These are phyloP conservation scores for Galaxea fascicularis DNA, from an alignment of 92 coral and sea anemone genomes.

Conservation along the genomic window DNA sequence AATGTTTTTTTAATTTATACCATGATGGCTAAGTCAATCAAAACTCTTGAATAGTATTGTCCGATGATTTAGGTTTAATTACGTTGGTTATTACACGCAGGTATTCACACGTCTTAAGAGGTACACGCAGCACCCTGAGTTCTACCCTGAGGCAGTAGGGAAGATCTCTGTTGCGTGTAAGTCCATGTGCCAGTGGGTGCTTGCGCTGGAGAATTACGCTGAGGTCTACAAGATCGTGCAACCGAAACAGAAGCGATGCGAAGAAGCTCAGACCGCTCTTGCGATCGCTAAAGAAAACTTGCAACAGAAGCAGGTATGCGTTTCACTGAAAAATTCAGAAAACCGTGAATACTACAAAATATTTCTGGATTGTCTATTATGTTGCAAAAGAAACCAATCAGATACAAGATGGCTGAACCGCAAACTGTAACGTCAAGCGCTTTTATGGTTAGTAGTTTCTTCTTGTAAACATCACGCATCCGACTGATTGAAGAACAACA, in stretches of 20 bases:
- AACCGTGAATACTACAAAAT: too few relatives aligned
- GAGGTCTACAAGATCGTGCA: constrained; percentile 96
- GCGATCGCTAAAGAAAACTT: constrained; percentile 85
- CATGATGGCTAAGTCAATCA: too few relatives aligned
- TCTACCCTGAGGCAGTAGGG: constrained; percentile 94
- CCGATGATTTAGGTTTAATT: not conserved
- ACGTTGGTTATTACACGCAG: constrained; percentile 16
- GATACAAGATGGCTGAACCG: too few relatives aligned
- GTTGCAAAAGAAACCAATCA: too few relatives aligned
- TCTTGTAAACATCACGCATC: too few relatives aligned
- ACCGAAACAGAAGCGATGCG: constrained; percentile 95
- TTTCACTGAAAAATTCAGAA: too few relatives aligned
- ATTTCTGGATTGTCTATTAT: too few relatives aligned
- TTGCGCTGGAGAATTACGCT: constrained; percentile 94
- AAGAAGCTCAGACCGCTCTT: constrained; percentile 87
- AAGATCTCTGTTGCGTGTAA: constrained; percentile 95
- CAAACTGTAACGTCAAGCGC: too few relatives aligned
- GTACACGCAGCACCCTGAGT: constrained; percentile 95
- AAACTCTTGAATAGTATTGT: too few relatives aligned
- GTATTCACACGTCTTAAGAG: constrained; percentile 84
- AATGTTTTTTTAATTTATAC: too few relatives aligned
- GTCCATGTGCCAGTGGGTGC: constrained; percentile 98
- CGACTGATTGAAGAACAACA: too few relatives aligned
- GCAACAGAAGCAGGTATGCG: constrained; percentile 72
- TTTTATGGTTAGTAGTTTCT: too few relatives aligned